phyloP scores from a whole-genome alignment of 2,113 vertebrate species.

The Pholis gunnellus region DNA sequence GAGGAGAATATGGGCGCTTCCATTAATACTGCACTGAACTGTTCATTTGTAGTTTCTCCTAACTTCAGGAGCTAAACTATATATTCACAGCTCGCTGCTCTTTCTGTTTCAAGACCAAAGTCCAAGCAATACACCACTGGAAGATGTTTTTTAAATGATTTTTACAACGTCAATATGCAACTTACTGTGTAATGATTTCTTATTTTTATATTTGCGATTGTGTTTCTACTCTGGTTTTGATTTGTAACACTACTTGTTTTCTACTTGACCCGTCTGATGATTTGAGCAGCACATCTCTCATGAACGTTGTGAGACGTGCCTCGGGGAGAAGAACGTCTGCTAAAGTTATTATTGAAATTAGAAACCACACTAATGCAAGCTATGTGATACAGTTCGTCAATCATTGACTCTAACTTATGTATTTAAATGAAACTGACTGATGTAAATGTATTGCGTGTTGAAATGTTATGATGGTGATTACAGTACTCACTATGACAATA shows the following conservation, averaged over 20 bases:
- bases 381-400: slow-evolving; percentile 34
- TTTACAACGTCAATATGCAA: slow-evolving; percentile 76
- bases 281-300: slow-evolving; percentile 48
- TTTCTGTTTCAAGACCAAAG: slow-evolving; percentile 66
- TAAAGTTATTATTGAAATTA: slow-evolving; percentile 40
- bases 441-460: slow-evolving; percentile 49
- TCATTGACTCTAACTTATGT: slow-evolving; percentile 63
- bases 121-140: slow-evolving; percentile 75
- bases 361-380: slow-evolving; percentile 53
- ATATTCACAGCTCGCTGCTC: neutral
- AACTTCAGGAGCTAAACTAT: neutral
- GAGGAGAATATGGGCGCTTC: too few species aligned
- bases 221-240: slow-evolving; percentile 50
- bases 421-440: slow-evolving; percentile 75
- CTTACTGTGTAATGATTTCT: slow-evolving; percentile 36
- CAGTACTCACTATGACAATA: slow-evolving; percentile 29
- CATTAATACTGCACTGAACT: neutral
- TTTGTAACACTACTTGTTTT: slow-evolving; percentile 62
- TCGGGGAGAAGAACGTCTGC: slow-evolving; percentile 26
- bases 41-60: neutral
- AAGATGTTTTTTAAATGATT: slow-evolving; percentile 70
- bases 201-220: slow-evolving; percentile 58
- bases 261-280: slow-evolving; percentile 32
- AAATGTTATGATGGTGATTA: slow-evolving; percentile 8
- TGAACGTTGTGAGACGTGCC: slow-evolving; percentile 52